These are phyloP conservation scores for Camponotus floridanus DNA, from an alignment of 1,140 invertebrate genomes.

Conservation along the genomic window DNA sequence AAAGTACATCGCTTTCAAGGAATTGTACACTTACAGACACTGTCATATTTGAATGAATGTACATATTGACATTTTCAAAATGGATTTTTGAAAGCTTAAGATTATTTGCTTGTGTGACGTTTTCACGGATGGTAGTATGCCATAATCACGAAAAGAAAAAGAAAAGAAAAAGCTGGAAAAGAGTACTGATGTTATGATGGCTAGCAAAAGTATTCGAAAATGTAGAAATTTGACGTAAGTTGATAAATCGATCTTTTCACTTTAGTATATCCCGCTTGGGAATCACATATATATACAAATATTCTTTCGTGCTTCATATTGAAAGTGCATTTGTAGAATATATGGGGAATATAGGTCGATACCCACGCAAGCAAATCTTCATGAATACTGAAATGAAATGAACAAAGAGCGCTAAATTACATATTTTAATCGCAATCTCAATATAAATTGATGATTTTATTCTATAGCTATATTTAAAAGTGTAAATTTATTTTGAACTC, in stretches of 20 bases:
- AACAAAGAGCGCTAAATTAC: constrained; percentile 24
- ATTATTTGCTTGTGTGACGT: constrained; percentile 23
- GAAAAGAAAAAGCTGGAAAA: background rate
- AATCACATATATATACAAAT: background rate
- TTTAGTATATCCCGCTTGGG: constrained; percentile 2
- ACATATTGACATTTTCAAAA: constrained; percentile 45
- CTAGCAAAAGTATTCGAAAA: constrained; percentile 23
- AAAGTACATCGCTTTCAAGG: background rate
- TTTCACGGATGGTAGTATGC: background rate
- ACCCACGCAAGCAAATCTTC: background rate
- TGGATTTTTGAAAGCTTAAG: constrained; percentile 30
- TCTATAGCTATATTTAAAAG: background rate
- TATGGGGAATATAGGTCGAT: constrained; percentile 24
- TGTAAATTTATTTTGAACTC: background rate
- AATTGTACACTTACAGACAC: constrained; percentile 20
- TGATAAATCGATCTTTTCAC: constrained; percentile 55
- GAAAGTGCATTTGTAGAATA: background rate
- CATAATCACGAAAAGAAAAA: constrained; percentile 26
- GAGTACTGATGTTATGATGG: constrained; percentile 28
- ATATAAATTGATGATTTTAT: background rate
- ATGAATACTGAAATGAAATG: constrained; percentile 20
- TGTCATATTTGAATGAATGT: constrained; percentile 9
- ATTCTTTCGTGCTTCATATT: background rate
- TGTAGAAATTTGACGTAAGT: constrained; percentile 29
- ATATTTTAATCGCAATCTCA: constrained; percentile 18